phyloP scores from a whole-genome alignment of 1,140 invertebrate species.

The Hylaeus volcanicus region DNA sequence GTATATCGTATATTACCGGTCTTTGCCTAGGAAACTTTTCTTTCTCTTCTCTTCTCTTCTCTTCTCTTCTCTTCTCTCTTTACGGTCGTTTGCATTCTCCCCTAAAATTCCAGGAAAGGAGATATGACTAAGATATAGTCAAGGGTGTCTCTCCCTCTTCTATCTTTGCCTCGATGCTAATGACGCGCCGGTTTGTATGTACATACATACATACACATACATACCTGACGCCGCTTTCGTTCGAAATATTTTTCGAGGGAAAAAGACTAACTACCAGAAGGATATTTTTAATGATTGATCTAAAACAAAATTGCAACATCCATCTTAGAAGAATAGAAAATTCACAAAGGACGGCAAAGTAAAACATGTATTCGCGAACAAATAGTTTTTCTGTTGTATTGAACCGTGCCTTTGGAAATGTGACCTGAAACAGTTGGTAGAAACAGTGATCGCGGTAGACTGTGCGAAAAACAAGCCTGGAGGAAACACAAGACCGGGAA shows the following conservation, averaged over 20 bases:
- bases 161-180: constrained; percentile 7
- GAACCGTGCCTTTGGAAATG: not conserved
- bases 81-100: constrained; percentile 58
- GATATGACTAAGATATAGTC: constrained; percentile 35
- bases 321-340: too few relatives aligned
- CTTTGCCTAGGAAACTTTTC: constrained; percentile 44
- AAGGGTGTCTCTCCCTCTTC: constrained; percentile 8
- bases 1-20: constrained; percentile 25
- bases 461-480: not conserved
- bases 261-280: too few relatives aligned
- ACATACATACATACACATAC: too few relatives aligned
- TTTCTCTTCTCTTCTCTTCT: constrained; percentile 33
- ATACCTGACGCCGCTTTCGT: too few relatives aligned
- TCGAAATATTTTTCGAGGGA: too few relatives aligned
- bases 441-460: not conserved
- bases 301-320: too few relatives aligned
- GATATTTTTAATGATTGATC: too few relatives aligned
- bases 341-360: too few relatives aligned
- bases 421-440: not conserved
- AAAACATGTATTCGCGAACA: too few relatives aligned
- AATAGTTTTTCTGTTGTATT: too few relatives aligned
- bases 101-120: constrained; percentile 47
- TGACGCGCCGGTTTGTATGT: not conserved
- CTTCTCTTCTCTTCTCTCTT: constrained; percentile 33
- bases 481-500: not conserved